These are phyloP conservation scores for Ctenodactylus gundi DNA, from an alignment of 2,113 vertebrate species.

Conservation along the genomic window DNA sequence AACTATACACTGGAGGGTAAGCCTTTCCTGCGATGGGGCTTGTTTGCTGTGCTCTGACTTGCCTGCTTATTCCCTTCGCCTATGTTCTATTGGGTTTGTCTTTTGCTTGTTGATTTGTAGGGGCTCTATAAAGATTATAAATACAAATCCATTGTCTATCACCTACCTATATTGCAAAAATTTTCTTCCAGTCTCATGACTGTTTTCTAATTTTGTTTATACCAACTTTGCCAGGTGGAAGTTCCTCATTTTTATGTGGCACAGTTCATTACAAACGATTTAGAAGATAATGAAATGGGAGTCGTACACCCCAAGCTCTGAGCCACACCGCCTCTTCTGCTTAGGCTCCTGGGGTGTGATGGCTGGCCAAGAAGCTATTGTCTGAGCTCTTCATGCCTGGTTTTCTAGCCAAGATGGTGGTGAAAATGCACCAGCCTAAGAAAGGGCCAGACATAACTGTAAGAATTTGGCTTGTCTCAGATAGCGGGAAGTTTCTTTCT, in stretches of 20 bases:
- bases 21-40: background rate
- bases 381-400: conserved; percentile 30
- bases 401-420: background rate
- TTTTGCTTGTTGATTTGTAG: conserved; percentile 16
- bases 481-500: conserved; percentile 30
- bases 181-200: background rate
- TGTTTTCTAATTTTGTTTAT: background rate
- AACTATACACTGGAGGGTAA: background rate
- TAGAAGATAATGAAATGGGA: background rate
- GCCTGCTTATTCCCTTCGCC: background rate
- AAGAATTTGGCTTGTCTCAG: conserved; percentile 26
- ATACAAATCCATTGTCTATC: background rate
- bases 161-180: background rate
- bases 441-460: conserved; percentile 4
- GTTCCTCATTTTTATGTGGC: conserved; percentile 8
- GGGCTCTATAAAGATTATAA: background rate
- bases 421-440: conserved; percentile 11
- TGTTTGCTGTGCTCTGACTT: background rate
- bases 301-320: background rate
- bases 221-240: conserved; percentile 9
- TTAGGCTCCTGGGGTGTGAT: conserved; percentile 12
- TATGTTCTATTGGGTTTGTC: background rate
- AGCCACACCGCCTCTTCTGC: background rate
- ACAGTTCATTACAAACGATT: conserved; percentile 40
- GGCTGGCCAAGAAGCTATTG: background rate